Percentiles rank a stretch among this genome's conserved stretches.
Evolutionary conservation across 2,797 vertebrate species (phyloP).

Genomic region (Melanotaenia maccullochi): DNA sequence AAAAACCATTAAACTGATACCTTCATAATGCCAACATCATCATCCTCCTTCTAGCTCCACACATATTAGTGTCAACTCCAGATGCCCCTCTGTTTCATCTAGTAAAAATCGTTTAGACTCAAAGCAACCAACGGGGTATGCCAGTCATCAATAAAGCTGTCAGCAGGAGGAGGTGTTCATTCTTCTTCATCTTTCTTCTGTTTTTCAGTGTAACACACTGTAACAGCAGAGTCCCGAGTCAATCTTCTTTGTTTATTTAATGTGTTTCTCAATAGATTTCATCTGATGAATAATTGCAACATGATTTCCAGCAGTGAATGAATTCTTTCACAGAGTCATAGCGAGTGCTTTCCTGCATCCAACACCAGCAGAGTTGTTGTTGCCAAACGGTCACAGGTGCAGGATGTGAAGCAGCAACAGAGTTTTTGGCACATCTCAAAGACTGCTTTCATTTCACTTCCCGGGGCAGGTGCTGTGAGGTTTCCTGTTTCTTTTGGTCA

Average conservation of each 20-base stretch:
- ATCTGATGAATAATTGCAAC: constrained; percentile 28
- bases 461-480: constrained; percentile 73
- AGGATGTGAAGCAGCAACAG: constrained; percentile 64
- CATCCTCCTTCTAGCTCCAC: constrained; percentile 20
- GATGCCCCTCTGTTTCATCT: constrained; percentile 48
- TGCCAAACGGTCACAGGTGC: constrained; percentile 77
- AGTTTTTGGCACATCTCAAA: constrained; percentile 69
- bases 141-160: constrained; percentile 47
- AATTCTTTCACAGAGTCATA: constrained; percentile 53
- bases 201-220: background rate
- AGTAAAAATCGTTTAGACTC: constrained; percentile 39
- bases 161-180: constrained; percentile 12
- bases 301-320: constrained; percentile 51
- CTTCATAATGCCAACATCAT: constrained; percentile 2
- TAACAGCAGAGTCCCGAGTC: background rate
- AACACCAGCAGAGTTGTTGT: constrained; percentile 35
- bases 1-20: constrained; percentile 28
- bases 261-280: constrained; percentile 22
- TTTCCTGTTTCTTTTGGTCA: constrained; percentile 70
- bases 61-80: constrained; percentile 35
- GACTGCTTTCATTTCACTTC: constrained; percentile 76
- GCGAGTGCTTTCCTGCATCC: constrained; percentile 58
- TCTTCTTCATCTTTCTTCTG: constrained; percentile 5
- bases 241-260: constrained; percentile 9
- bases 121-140: background rate